A percentile compares a stretch with the other conserved stretches of the same genome.
Evolutionary conservation across 2,888 invertebrate species (phyloP).

Genomic region (Magallana nippona): DNA sequence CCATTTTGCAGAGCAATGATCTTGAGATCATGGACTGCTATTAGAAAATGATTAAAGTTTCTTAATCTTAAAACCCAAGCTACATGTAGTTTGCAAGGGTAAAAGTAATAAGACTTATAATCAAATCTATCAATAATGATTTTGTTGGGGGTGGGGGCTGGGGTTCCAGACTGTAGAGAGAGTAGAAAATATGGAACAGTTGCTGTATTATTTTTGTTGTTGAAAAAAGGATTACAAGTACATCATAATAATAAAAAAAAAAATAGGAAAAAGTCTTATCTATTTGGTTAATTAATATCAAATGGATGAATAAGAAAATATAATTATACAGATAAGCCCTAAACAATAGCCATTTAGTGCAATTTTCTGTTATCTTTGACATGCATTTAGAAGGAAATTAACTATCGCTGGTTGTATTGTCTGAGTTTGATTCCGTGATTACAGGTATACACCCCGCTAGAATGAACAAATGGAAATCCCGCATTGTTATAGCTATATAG

Average conservation of each 20-base stretch:
- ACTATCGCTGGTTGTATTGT: constrained; percentile 3
- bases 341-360: constrained; percentile 5
- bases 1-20: too few species aligned
- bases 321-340: neutral
- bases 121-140: too few species aligned
- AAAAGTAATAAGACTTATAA: too few species aligned
- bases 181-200: too few species aligned
- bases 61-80: too few species aligned
- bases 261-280: neutral
- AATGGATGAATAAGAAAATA: constrained; percentile 11
- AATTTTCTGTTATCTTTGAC: constrained; percentile 11
- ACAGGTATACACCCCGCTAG: neutral
- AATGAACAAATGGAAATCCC: constrained; percentile 9
- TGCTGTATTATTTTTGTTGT: neutral
- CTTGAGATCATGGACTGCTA: too few species aligned
- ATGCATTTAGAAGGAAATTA: constrained; percentile 26
- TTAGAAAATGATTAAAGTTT: too few species aligned
- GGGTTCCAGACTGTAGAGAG: too few species aligned
- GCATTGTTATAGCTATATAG: constrained; percentile 1
- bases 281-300: neutral
- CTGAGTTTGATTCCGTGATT: neutral
- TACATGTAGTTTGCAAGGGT: too few species aligned
- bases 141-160: too few species aligned
- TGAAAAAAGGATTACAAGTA: neutral
- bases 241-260: too few species aligned